A percentile compares a stretch with the other conserved stretches of the same genome.
Evolutionary conservation across 2,888 invertebrate genomes (phyloP).

Genomic region (Ametastegia equiseti): DNA sequence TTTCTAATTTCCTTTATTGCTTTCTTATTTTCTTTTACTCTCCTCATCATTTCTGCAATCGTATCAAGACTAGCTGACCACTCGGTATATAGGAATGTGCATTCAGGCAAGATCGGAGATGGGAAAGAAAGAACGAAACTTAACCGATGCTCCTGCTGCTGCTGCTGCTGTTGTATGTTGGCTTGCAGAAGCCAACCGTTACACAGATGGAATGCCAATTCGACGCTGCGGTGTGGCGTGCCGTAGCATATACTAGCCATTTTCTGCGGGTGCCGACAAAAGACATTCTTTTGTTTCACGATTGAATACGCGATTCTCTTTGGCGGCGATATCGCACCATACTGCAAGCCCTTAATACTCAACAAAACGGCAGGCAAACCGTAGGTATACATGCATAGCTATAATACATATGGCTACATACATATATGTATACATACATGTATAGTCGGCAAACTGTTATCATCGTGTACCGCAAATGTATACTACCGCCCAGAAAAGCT

Average conservation of each 20-base stretch:
- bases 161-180: slow-evolving; percentile 7
- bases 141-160: neutral
- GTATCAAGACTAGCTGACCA: slow-evolving; percentile 26
- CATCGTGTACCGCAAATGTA: too few species aligned
- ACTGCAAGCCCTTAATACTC: neutral
- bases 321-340: slow-evolving; percentile 37
- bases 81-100: slow-evolving; percentile 31
- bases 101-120: slow-evolving; percentile 22
- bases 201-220: slow-evolving; percentile 70
- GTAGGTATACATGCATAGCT: neutral
- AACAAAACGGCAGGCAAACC: neutral
- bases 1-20: neutral
- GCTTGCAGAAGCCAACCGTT: slow-evolving; percentile 56
- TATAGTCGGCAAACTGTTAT: neutral
- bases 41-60: neutral
- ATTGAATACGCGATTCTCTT: slow-evolving; percentile 68
- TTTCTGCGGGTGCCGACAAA: slow-evolving; percentile 66
- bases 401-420: too few species aligned
- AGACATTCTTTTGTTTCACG: slow-evolving; percentile 68
- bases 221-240: slow-evolving; percentile 56
- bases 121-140: slow-evolving; percentile 4
- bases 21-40: neutral
- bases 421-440: too few species aligned
- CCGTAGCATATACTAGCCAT: neutral
- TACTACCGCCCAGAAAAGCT: too few species aligned